These are phyloP conservation scores for Benitochromis conjunctus DNA, from an alignment of 2,113 vertebrate genomes.

Conservation along the genomic window DNA sequence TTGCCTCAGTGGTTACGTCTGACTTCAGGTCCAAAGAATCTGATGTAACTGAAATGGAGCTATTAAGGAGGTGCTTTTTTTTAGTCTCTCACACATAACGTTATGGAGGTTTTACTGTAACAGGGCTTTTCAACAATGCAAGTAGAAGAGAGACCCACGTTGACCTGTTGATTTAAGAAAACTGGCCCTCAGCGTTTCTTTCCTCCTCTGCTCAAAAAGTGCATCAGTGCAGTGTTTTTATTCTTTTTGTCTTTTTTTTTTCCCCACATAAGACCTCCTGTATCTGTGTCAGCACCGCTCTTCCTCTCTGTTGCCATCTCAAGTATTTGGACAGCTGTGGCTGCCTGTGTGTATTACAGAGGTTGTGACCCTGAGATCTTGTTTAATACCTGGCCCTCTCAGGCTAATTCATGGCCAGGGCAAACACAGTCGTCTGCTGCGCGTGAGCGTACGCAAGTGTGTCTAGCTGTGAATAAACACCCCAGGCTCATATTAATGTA, in stretches of 20 bases:
- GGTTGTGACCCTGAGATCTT: constrained; percentile 69
- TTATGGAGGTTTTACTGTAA: not conserved
- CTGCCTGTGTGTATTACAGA: constrained; percentile 56
- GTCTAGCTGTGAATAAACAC: constrained; percentile 35
- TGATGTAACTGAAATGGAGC: constrained; percentile 49
- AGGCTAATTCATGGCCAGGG: constrained; percentile 68
- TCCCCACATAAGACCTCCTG: not conserved
- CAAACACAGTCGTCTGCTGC: constrained; percentile 41
- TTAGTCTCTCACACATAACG: not conserved
- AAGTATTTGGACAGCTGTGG: constrained; percentile 76
- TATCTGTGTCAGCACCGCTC: not conserved
- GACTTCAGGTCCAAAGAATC: constrained; percentile 59
- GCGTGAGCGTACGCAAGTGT: not conserved
- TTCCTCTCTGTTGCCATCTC: constrained; percentile 15
- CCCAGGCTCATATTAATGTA: not conserved
- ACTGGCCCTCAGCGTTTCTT: not conserved
- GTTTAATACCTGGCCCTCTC: constrained; percentile 65
- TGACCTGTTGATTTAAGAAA: not conserved
- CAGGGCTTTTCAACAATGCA: not conserved
- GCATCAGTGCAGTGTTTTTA: not conserved
- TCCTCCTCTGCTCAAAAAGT: not conserved
- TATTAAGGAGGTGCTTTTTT: constrained; percentile 24
- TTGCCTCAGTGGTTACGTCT: constrained; percentile 36
- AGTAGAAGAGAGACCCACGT: not conserved
- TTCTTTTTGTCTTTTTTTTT: not conserved